A percentile compares a stretch with the other conserved stretches of the same genome.
Evolutionary conservation across 2,888 invertebrate species (phyloP).

Genomic region (Limenitis camilla): DNA sequence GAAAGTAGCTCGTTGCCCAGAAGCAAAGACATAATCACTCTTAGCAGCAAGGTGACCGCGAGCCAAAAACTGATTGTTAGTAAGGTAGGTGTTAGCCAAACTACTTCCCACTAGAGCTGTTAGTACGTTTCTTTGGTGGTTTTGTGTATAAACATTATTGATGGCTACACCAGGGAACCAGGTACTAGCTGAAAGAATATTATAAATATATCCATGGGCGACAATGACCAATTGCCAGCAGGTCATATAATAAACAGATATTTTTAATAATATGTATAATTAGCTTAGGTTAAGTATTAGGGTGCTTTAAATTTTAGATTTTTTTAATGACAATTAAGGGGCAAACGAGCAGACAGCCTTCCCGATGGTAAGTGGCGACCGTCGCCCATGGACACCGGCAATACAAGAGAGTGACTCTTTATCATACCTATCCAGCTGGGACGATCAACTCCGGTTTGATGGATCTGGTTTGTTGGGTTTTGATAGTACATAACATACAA

Average conservation of each 20-base stretch:
- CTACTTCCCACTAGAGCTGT: constrained; percentile 42
- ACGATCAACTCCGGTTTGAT: constrained; percentile 62
- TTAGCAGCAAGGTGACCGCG: constrained; percentile 73
- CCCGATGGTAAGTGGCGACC: too few relatives aligned
- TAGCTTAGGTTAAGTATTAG: too few relatives aligned
- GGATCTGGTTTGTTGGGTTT: constrained; percentile 56
- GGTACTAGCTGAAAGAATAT: constrained; percentile 47
- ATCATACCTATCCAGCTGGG: constrained; percentile 59
- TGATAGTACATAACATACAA: constrained; percentile 70
- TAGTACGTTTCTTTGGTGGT: constrained; percentile 43
- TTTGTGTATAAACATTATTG: constrained; percentile 57
- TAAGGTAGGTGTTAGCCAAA: constrained; percentile 63
- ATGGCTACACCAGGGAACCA: constrained; percentile 64
- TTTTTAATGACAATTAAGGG: too few relatives aligned
- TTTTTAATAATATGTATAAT: too few relatives aligned
- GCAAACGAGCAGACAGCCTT: too few relatives aligned
- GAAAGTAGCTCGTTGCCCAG: constrained; percentile 70
- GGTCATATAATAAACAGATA: too few relatives aligned
- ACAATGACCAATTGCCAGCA: neutral
- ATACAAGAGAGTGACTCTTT: neutral
- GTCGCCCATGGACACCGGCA: too few relatives aligned
- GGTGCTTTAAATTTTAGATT: too few relatives aligned
- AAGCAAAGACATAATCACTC: constrained; percentile 69
- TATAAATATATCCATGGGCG: neutral
- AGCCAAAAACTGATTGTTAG: constrained; percentile 53